Conservation (phyloP, 2,888 invertebrate genomes). For the Drosophila differens region DNA sequence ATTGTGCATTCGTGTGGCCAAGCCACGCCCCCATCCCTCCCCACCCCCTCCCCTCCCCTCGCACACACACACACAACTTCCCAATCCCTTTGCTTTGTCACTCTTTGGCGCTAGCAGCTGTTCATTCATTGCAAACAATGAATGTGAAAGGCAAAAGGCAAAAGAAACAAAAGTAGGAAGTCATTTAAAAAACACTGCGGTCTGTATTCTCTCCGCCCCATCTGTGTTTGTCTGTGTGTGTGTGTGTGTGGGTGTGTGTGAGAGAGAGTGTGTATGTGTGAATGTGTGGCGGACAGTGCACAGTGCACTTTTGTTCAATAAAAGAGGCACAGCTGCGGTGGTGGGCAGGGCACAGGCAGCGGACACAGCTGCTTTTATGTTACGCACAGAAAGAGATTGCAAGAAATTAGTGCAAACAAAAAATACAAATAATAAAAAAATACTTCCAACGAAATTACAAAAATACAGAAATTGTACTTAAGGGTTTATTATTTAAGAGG, state of each 20-base stretch:
- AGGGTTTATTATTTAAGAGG: neutral
- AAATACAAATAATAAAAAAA: neutral
- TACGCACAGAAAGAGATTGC: conserved; percentile 21
- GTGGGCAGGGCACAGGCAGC: conserved; percentile 2
- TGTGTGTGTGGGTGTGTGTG: conserved; percentile 15
- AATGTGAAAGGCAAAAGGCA: conserved; percentile 40
- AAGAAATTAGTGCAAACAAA: conserved; percentile 8
- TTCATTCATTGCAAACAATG: conserved; percentile 67
- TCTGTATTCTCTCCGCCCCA: conserved; percentile 5
- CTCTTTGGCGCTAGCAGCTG: conserved; percentile 43
- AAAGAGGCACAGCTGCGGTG: neutral
- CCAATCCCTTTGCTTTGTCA: conserved; percentile 24
- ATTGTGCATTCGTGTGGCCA: conserved; percentile 31
- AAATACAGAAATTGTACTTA: neutral
- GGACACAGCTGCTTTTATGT: conserved; percentile 22
- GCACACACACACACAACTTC: neutral
- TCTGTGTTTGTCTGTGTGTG: conserved; percentile 4
- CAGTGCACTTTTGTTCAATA: conserved; percentile 30
- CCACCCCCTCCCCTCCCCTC: neutral
- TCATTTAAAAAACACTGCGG: conserved; percentile 61
- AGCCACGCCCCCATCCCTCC: conserved; percentile 5
- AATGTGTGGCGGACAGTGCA: conserved; percentile 41
- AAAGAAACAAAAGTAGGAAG: conserved; percentile 48
- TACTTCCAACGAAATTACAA: conserved; percentile 8
- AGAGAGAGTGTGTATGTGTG: neutral